These are phyloP conservation scores for Cheirogaleus major DNA, from an alignment of 2,797 vertebrate species.

Conservation along the genomic window DNA sequence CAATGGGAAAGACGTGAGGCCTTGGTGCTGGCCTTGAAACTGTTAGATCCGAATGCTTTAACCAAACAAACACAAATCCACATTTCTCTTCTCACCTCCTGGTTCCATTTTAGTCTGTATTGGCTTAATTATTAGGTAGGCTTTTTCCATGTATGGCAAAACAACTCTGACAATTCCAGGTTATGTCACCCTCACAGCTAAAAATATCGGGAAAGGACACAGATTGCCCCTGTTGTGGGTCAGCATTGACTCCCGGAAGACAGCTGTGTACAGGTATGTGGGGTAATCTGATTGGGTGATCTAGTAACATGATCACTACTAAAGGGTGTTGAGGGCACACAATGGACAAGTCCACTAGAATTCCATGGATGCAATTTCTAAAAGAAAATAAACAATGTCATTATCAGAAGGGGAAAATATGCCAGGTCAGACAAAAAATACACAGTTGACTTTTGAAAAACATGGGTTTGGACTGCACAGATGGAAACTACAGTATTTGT, in stretches of 20 bases:
- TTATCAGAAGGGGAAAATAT: not conserved
- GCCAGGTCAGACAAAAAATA: not conserved
- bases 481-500: no score
- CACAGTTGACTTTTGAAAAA: not conserved
- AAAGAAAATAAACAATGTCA: not conserved
- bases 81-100: not conserved
- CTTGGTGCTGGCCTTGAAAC: not conserved
- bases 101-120: not conserved
- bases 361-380: not conserved
- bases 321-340: not conserved
- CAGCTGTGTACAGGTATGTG: not conserved
- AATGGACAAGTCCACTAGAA: not conserved
- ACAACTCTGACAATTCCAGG: not conserved
- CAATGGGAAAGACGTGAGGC: not conserved
- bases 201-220: not conserved
- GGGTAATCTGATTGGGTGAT: not conserved
- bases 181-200: not conserved
- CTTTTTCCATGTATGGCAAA: not conserved
- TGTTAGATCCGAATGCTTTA: not conserved
- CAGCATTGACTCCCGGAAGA: not conserved
- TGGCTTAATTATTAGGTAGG: not conserved
- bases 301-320: not conserved
- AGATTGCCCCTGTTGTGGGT: not conserved
- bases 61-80: not conserved
- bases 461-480: not conserved